Conservation (phyloP, 1,140 invertebrate genomes). For the Thaumetopoea pityocampa region DNA sequence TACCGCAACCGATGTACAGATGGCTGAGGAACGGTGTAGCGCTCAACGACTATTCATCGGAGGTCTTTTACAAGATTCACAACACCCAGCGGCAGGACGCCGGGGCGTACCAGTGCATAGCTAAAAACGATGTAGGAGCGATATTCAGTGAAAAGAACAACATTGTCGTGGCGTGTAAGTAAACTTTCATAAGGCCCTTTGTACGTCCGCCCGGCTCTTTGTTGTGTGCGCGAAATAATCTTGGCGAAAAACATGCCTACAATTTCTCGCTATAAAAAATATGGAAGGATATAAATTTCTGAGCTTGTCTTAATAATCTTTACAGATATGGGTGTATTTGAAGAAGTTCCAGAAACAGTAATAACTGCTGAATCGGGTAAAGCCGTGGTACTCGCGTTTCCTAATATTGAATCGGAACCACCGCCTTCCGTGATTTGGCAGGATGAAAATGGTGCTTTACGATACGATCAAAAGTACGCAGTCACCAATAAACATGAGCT, state of each 20-base stretch:
- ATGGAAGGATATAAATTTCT: too few species aligned
- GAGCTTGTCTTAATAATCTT: slow-evolving; percentile 13
- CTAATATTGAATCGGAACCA: slow-evolving; percentile 88
- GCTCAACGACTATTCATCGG: slow-evolving; percentile 84
- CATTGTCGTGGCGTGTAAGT: slow-evolving; percentile 94
- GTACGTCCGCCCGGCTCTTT: slow-evolving; percentile 14
- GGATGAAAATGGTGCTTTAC: slow-evolving; percentile 80
- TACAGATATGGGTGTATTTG: slow-evolving; percentile 90
- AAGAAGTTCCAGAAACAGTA: slow-evolving; percentile 81
- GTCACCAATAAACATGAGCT: slow-evolving; percentile 84
- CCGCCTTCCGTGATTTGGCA: slow-evolving; percentile 90
- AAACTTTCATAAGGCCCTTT: slow-evolving; percentile 18
- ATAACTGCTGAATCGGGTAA: slow-evolving; percentile 85
- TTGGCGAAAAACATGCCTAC: slow-evolving; percentile 5
- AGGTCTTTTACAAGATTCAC: slow-evolving; percentile 88
- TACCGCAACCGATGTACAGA: slow-evolving; percentile 90
- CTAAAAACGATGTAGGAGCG: slow-evolving; percentile 91
- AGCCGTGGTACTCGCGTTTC: slow-evolving; percentile 88
- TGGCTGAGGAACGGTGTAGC: slow-evolving; percentile 91
- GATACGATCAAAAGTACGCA: slow-evolving; percentile 89
- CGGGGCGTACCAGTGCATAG: slow-evolving; percentile 93
- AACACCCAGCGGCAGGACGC: slow-evolving; percentile 86
- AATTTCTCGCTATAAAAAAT: too few species aligned
- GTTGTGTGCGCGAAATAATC: slow-evolving; percentile 16
- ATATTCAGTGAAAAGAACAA: slow-evolving; percentile 92